Base-by-base conservation (phyloP, 2,888 invertebrate species). In the Bombylius discolor region DNA sequence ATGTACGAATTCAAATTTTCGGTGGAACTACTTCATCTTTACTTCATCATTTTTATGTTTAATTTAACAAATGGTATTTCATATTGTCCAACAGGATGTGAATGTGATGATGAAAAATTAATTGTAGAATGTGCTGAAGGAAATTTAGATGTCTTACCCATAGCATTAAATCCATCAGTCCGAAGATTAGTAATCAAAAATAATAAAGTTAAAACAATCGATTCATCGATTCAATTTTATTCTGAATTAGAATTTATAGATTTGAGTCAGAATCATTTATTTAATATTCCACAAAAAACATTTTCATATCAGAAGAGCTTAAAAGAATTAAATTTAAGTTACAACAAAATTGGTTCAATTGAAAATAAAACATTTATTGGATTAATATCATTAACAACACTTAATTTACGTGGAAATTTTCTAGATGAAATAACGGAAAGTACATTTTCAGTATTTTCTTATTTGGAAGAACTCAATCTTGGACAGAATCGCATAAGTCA, bases 161-260 rank as follows among this genome's bases (percentile, higher is more conserved):
- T 93, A 66, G 89, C 91, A 4, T 78, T 94, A 61, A 94, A 94
- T 76, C 95, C 95, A 47, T 87, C 89, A 66, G 89, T 92, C 60
- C 88, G 89, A 69, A 80, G 89, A 55, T 81, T 92, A 65, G 86
- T 89, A 64, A 81, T 92, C 60, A 83, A 85, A 66, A 88, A 87
- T 72, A 92, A 91, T 72, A 85, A 85, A 67, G 90, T 92, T 66
- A 89, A 89, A 71, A 89, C 87, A 14, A 87, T 92, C 62, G 91
- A 92, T 72, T 89, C 89, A 51, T 89, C 89, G 33, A 87, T 92
- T 74, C 88, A 89, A 69, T 92, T 92, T 75, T 92, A 92, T 73
- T 82, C 85, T 0, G 89, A 89, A 64, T 78, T 92, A n/a, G 85
- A 84, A 62, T 89, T 87, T 70, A 80, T 91, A 48, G 91, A 92